Evolutionary conservation across 1,140 invertebrate species (phyloP).

Genomic region (Andricus grossulariae): DNA sequence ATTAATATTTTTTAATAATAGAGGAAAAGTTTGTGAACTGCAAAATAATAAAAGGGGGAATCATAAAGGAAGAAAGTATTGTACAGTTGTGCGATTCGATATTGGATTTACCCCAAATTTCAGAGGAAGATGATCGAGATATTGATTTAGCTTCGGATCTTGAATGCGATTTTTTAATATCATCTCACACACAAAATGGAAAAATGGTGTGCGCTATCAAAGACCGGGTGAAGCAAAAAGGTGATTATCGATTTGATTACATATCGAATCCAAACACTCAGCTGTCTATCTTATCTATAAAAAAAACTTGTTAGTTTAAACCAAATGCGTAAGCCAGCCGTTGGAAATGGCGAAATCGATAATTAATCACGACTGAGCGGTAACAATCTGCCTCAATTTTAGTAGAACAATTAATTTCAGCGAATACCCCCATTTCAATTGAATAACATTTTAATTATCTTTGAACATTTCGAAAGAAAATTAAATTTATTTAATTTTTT

Average conservation of each 20-base stretch:
- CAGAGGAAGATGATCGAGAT: conserved; percentile 34
- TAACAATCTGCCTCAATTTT: not conserved
- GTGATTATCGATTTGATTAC: conserved; percentile 30
- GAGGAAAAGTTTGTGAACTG: no score
- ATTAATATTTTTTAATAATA: no score
- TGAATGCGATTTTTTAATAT: not conserved
- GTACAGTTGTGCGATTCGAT: no score
- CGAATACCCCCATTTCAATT: not conserved
- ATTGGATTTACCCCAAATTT: no score
- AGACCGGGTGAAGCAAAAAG: conserved; percentile 41
- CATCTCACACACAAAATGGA: conserved; percentile 27
- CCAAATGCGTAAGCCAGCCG: not conserved
- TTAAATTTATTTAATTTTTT: no score
- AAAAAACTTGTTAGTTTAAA: conserved; percentile 20
- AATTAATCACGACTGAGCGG: not conserved
- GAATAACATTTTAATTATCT: not conserved
- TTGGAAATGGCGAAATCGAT: conserved; percentile 5
- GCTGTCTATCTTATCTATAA: conserved; percentile 13
- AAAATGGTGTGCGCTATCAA: conserved; percentile 45
- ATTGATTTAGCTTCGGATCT: conserved; percentile 3
- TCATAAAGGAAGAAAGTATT: no score
- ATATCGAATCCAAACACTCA: conserved; percentile 8
- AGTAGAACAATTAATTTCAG: not conserved
- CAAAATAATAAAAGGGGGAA: no score
- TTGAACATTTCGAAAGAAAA: no score